phyloP scores from a whole-genome alignment of 2,113 vertebrate genomes.

The Lepus timidus region DNA sequence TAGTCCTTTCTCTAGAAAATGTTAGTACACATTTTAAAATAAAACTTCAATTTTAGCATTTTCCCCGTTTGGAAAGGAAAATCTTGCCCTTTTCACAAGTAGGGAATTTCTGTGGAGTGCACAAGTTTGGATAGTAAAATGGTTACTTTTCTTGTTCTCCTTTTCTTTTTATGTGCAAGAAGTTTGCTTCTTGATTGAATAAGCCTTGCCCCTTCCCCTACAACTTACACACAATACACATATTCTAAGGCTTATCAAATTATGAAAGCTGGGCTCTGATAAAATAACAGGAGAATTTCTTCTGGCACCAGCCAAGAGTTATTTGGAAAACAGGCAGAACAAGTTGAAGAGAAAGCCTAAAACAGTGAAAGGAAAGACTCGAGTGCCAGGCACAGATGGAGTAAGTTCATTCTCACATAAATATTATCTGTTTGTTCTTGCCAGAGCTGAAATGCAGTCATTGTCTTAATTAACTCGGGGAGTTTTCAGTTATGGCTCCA shows the following conservation, averaged over 20 bases:
- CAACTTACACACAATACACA: neutral
- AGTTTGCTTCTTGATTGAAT: constrained; percentile 8
- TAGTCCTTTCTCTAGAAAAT: constrained; percentile 40
- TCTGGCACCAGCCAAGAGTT: constrained; percentile 20
- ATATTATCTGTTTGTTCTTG: constrained; percentile 65
- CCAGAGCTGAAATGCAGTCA: constrained; percentile 33
- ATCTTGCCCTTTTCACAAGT: neutral
- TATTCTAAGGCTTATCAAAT: constrained; percentile 58
- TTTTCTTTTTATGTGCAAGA: neutral
- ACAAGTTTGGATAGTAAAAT: constrained; percentile 1
- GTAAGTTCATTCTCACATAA: constrained; percentile 53
- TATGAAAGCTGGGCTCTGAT: constrained; percentile 36
- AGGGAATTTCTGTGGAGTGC: neutral
- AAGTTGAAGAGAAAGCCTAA: constrained; percentile 43
- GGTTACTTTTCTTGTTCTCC: neutral
- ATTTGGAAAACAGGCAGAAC: constrained; percentile 72
- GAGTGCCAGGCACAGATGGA: constrained; percentile 67
- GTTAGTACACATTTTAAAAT: constrained; percentile 5
- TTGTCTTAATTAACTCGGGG: constrained; percentile 67
- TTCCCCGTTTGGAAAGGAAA: neutral
- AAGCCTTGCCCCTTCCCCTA: neutral
- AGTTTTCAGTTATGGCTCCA: constrained; percentile 48
- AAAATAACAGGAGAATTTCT: constrained; percentile 46
- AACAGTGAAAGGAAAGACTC: neutral
- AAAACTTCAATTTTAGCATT: neutral